Evolutionary conservation across 1,140 invertebrate species (phyloP), one percentile per base, ranked within the genome.

Genomic region (Macrostomum lignano): DNA sequence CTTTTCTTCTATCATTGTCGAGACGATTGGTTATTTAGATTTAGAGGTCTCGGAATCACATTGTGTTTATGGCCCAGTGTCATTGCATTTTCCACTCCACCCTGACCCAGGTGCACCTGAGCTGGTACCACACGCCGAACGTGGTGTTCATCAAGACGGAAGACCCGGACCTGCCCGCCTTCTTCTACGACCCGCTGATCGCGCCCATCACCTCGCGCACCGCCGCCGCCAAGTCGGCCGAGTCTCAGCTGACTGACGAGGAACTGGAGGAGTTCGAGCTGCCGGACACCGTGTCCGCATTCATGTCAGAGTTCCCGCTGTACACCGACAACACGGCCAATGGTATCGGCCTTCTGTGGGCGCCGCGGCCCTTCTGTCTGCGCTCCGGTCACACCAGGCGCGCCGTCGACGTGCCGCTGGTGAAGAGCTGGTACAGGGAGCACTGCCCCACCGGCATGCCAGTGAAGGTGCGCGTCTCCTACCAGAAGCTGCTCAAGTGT

Each of bases 101-200:
- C n/a, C n/a, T n/a, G n/a, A n/a, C n/a, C 19, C 9, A 28, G 19
- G 32, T 33, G 9, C 32, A 33, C 5, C 9, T 33, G 4, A n/a
- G 10, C 9, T 36, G 34, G 78, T 98, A 98, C 60, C 91, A 96
- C 54, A 74, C 79, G 4, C 86, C 88, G 25, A 94, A 91, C 61
- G 84, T 96, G 11, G 82, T 96, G 1, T 98, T 82, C 49, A 96
- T 98, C 44, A 96, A 96, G 66, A 96, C 88, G 2, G 91, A 98
- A 64, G 91, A 98, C 69, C 86, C 88, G n/a, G 91, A 98, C 62
- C 64, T 98, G 33, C 91, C 91, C 14, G 91, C 88, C 0, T 98
- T 96, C 56, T 96, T 98, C 55, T 98, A 94, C 63, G 91, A 98
- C 66, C 91, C 91, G 0, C 61, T 98, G 3, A 96, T 98, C 39